Percentiles rank a stretch among this genome's conserved stretches.
Evolutionary conservation across 2,113 vertebrate genomes (phyloP).

Genomic region (Grammomys surdaster): DNA sequence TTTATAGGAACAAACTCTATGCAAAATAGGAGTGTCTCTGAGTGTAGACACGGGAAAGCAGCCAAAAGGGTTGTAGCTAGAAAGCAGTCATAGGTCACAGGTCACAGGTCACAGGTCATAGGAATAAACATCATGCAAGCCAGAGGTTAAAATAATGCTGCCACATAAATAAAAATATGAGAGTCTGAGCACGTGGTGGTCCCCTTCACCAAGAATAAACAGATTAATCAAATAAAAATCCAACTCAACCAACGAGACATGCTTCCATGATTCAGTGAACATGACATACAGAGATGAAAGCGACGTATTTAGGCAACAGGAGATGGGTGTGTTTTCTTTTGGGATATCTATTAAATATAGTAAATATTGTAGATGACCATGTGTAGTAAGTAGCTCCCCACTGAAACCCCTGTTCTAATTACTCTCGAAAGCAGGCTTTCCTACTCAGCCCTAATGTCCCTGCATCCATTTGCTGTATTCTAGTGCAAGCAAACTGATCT

Average conservation of each 20-base stretch:
- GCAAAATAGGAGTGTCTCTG: not conserved
- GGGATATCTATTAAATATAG: not conserved
- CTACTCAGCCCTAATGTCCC: constrained; percentile 32
- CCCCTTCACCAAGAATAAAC: constrained; percentile 20
- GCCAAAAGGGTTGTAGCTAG: not conserved
- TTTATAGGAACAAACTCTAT: not conserved
- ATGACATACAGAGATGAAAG: not conserved
- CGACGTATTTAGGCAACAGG: not conserved
- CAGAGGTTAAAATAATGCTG: not conserved
- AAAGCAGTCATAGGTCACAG: not conserved
- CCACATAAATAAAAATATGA: not conserved
- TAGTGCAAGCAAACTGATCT: not conserved
- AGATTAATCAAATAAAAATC: constrained; percentile 20
- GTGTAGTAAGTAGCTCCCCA: not conserved
- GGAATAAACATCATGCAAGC: not conserved
- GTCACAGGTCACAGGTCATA: not conserved
- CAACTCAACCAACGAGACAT: constrained; percentile 24
- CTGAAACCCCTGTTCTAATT: not conserved
- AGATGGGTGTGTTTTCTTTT: not conserved
- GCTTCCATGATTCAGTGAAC: not conserved
- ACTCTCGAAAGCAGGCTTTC: not conserved
- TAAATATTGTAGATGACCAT: not conserved
- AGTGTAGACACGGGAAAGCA: not conserved
- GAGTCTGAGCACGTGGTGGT: not conserved
- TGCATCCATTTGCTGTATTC: not conserved